Conservation (phyloP, 2,797 vertebrate genomes). For the Melanotaenia pygmaea region DNA sequence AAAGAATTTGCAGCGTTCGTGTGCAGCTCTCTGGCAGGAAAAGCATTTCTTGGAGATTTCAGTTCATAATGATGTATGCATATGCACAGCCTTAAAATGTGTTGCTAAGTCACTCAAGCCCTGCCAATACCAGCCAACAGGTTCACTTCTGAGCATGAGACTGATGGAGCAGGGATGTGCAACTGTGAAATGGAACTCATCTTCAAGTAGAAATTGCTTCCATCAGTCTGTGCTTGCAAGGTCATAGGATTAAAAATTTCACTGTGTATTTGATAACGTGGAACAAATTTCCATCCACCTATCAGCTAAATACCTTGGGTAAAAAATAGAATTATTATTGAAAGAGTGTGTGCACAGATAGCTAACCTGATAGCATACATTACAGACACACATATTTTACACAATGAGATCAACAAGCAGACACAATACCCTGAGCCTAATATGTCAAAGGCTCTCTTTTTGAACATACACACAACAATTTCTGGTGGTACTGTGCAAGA, state of each 20-base stretch:
- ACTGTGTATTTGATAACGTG: not conserved
- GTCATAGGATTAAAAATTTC: slow-evolving; percentile 11
- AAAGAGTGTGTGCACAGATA: too few species aligned
- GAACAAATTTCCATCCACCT: not conserved
- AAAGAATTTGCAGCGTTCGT: not conserved
- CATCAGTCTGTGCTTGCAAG: slow-evolving; percentile 18
- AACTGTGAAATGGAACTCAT: slow-evolving; percentile 17
- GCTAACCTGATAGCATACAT: not conserved
- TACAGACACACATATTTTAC: not conserved
- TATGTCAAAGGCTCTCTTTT: not conserved
- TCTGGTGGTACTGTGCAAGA: not conserved
- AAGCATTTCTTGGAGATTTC: slow-evolving; percentile 70
- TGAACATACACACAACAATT: not conserved
- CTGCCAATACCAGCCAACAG: slow-evolving; percentile 60
- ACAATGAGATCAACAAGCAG: not conserved
- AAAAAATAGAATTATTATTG: not conserved
- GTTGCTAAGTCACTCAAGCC: slow-evolving; percentile 65
- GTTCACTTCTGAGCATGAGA: slow-evolving; percentile 28
- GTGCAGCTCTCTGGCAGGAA: slow-evolving; percentile 7
- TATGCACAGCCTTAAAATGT: slow-evolving; percentile 61
- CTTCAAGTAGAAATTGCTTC: slow-evolving; percentile 25
- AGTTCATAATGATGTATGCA: slow-evolving; percentile 50
- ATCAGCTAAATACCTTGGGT: not conserved
- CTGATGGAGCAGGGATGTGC: slow-evolving; percentile 19
- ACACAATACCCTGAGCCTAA: not conserved